These are phyloP conservation scores for Danaus chrysippus DNA, from an alignment of 2,888 invertebrate species.

Conservation along the genomic window DNA sequence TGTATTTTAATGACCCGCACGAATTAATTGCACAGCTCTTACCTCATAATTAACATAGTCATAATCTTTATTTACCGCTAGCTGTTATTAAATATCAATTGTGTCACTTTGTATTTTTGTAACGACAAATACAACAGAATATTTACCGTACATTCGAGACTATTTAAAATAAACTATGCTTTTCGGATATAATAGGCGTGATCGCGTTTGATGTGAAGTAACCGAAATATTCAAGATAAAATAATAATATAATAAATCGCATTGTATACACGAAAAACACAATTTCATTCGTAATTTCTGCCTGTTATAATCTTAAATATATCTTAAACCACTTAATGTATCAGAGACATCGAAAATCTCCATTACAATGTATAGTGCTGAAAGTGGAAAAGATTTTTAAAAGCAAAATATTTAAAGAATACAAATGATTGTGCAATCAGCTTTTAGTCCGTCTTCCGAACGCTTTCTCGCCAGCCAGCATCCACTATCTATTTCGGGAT, in stretches of 20 bases:
- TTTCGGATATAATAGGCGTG: no score
- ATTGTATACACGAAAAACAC: no score
- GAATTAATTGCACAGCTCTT: slow-evolving; percentile 23
- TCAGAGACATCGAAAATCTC: no score
- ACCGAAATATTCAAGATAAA: no score
- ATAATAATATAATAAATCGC: no score
- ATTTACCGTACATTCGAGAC: no score
- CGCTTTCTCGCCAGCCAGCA: slow-evolving; percentile 18
- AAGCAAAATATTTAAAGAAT: neutral
- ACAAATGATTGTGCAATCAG: neutral
- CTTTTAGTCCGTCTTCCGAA: slow-evolving; percentile 17
- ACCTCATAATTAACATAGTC: slow-evolving; percentile 22
- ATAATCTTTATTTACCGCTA: slow-evolving; percentile 22
- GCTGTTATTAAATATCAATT: neutral
- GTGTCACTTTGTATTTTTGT: neutral
- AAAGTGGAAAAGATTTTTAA: neutral
- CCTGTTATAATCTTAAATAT: no score
- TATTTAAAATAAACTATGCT: no score
- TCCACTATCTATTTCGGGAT: slow-evolving; percentile 19
- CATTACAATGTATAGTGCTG: neutral
- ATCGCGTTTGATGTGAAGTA: no score
- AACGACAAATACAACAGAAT: neutral
- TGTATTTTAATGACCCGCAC: slow-evolving; percentile 30
- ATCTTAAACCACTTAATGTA: no score
- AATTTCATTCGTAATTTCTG: no score